These are phyloP conservation scores for Scomber japonicus DNA, from an alignment of 2,113 vertebrate genomes.

Conservation along the genomic window DNA sequence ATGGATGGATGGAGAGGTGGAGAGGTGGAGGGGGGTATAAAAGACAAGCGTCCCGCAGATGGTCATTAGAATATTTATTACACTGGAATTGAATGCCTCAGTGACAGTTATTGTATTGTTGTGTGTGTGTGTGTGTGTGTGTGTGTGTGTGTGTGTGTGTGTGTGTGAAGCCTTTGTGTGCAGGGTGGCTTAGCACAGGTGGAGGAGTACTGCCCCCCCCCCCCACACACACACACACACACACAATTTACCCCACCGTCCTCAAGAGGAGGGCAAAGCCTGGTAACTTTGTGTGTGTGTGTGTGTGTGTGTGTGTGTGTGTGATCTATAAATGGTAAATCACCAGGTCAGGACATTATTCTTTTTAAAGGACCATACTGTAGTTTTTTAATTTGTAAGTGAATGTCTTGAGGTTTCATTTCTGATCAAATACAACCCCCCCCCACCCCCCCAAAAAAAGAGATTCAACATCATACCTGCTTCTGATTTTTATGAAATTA, in stretches of 20 bases:
- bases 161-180: slow-evolving; percentile 42
- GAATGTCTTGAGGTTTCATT: too few relatives aligned
- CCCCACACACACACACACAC: too few relatives aligned
- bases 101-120: slow-evolving; percentile 13
- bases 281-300: slow-evolving; percentile 20
- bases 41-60: slow-evolving; percentile 26
- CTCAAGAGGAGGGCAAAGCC: slow-evolving; percentile 17
- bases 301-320: background rate
- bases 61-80: slow-evolving; percentile 57
- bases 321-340: too few relatives aligned
- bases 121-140: background rate
- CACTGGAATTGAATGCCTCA: slow-evolving; percentile 15
- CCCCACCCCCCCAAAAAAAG: too few relatives aligned
- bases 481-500: background rate
- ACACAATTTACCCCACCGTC: background rate
- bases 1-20: background rate
- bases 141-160: too few relatives aligned
- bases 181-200: slow-evolving; percentile 44
- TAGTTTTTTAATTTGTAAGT: too few relatives aligned
- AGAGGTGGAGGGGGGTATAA: background rate
- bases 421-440: too few relatives aligned
- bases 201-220: slow-evolving; percentile 5
- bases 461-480: background rate
- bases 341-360: background rate
- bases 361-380: too few relatives aligned